These are phyloP conservation scores for Carpatolechia fugitivella DNA, from an alignment of 2,888 invertebrate species.

Conservation along the genomic window DNA sequence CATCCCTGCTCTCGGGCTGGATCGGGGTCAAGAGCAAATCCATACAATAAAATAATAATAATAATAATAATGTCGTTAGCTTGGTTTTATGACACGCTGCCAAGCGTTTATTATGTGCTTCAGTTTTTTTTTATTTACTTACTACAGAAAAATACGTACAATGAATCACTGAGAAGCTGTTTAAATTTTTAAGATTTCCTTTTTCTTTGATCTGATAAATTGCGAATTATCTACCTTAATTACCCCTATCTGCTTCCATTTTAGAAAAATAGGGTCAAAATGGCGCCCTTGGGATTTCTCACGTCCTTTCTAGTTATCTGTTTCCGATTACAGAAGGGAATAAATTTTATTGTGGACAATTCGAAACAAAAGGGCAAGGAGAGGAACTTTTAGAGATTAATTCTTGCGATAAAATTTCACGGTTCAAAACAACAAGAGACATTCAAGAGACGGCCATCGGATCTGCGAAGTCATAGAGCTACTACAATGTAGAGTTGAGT, in stretches of 20 bases:
- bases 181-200: neutral
- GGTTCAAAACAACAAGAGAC: conserved; percentile 62
- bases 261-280: neutral
- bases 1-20: too few relatives aligned
- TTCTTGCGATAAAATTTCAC: conserved; percentile 76
- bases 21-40: too few relatives aligned
- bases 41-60: too few relatives aligned
- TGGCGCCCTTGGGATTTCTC: conserved; percentile 39
- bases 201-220: conserved; percentile 11
- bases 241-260: conserved; percentile 22
- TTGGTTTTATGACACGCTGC: neutral
- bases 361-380: conserved; percentile 62
- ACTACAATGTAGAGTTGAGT: conserved; percentile 30
- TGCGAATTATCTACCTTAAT: conserved; percentile 23
- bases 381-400: conserved; percentile 72
- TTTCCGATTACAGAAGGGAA: conserved; percentile 61
- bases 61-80: too few relatives aligned
- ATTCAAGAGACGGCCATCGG: conserved; percentile 47
- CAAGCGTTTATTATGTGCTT: neutral
- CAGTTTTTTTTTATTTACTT: neutral
- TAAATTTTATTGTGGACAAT: conserved; percentile 65
- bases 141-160: neutral
- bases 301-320: conserved; percentile 52
- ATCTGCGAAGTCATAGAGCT: conserved; percentile 50
- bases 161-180: neutral